These are phyloP conservation scores for Carassius gibelio DNA, from an alignment of 2,113 vertebrate species.

Conservation along the genomic window DNA sequence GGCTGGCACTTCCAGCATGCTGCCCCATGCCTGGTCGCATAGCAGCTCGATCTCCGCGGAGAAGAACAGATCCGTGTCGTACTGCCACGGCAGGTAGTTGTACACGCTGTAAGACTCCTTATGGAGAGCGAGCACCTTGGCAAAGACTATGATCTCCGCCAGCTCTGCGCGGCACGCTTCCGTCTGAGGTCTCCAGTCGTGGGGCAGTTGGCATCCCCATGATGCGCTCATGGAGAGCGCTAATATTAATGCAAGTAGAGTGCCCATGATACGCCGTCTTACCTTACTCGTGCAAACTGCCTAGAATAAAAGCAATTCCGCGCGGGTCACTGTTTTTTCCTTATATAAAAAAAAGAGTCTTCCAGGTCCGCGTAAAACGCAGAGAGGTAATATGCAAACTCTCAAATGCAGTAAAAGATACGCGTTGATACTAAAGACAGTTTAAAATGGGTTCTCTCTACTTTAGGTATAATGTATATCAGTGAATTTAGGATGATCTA, in stretches of 20 bases:
- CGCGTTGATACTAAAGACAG: not conserved
- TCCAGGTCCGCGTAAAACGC: not conserved
- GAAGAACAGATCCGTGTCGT: slow-evolving; percentile 78
- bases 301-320: not conserved
- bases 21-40: slow-evolving; percentile 85
- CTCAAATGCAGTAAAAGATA: not conserved
- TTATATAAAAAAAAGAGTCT: not conserved
- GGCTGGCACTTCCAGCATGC: slow-evolving; percentile 83
- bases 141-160: slow-evolving; percentile 83
- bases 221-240: slow-evolving; percentile 52
- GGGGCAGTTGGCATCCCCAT: slow-evolving; percentile 77
- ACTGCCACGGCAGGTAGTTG: slow-evolving; percentile 81
- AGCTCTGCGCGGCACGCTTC: slow-evolving; percentile 83
- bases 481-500: not conserved
- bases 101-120: slow-evolving; percentile 79
- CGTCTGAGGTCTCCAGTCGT: slow-evolving; percentile 84
- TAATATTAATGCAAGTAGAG: slow-evolving; percentile 63
- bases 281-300: slow-evolving; percentile 10
- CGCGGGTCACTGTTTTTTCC: not conserved
- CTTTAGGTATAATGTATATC: slow-evolving; percentile 15
- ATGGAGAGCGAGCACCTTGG: slow-evolving; percentile 79
- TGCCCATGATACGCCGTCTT: slow-evolving; percentile 65
- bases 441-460: not conserved
- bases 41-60: slow-evolving; percentile 82
- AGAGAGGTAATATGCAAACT: not conserved